Base-by-base conservation (phyloP, 2,113 vertebrate genomes). In the Ageneiosus marmoratus region DNA sequence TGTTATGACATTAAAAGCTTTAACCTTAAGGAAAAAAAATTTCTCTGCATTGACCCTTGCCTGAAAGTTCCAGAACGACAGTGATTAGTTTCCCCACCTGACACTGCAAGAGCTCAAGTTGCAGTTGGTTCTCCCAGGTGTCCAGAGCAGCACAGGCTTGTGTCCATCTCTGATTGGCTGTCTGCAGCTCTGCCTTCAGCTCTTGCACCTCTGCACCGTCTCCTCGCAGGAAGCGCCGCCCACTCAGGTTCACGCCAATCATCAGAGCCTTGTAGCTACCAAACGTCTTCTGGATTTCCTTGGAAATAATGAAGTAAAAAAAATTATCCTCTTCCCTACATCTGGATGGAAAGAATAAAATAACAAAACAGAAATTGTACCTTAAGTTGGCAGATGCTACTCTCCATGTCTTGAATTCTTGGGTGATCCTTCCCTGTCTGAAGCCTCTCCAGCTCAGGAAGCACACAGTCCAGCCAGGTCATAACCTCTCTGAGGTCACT, bases 231-330 rank as follows among this genome's bases (percentile, higher is more conserved):
- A 96, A 93, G 62, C 94, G 94, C 55, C 91, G 93, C 79, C 94
- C 92, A 85, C 88, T 95, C 88, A 94, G 88, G 83, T 95, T 97
- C 75, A 95, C 75, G 0, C 96, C 96, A 87, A 94, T 95, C 92
- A 97, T 89, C 62, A 95, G 88, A n/a, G 95, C 91, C 90, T 97
- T 97, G 91, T 96, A 95, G 89, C 93, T 91, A 67, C 95, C 93
- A 89, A 97, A 96, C 6, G 89, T 92, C 81, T 92, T 96, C 86
- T 96, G 89, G 87, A 94, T 92, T 81, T 96, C 95, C 98, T 98
- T 48, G 2, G 37, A 13, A 77, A 2, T 18, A 53, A 67, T 20
- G 20, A 62, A 32, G 4, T 34, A 50, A 65, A 69, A 34, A 7
- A 12, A 24, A 5, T 34, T 3, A 2, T 37, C 15, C 3, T n/a